These are phyloP conservation scores for Bradypodion pumilum DNA, from an alignment of 2,797 vertebrate species.

Conservation along the genomic window DNA sequence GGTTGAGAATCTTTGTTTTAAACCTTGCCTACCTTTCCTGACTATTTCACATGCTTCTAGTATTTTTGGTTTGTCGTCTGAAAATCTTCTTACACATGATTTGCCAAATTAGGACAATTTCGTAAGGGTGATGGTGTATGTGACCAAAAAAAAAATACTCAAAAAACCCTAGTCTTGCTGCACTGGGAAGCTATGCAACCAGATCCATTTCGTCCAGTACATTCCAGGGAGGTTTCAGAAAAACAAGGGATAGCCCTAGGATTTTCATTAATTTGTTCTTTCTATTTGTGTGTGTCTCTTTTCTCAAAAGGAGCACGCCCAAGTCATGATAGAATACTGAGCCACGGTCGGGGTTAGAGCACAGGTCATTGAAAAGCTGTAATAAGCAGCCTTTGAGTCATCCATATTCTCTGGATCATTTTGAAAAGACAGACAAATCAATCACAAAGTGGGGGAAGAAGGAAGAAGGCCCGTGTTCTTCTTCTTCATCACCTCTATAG, in stretches of 20 bases:
- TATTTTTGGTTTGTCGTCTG: not conserved
- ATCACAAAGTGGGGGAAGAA: not conserved
- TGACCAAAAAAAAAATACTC: not conserved
- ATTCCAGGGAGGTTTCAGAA: not conserved
- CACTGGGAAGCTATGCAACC: not conserved
- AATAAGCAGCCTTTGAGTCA: slow-evolving; percentile 56
- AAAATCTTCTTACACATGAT: not conserved
- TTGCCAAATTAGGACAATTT: not conserved
- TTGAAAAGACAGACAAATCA: slow-evolving; percentile 21
- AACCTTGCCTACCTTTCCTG: not conserved
- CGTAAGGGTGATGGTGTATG: not conserved
- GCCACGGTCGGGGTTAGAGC: slow-evolving; percentile 39
- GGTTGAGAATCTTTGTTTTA: too few relatives aligned
- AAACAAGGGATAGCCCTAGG: not conserved
- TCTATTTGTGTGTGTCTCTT: slow-evolving; percentile 4
- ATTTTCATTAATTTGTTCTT: slow-evolving; percentile 32
- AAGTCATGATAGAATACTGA: slow-evolving; percentile 38
- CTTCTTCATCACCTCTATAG: slow-evolving; percentile 41
- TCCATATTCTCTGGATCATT: slow-evolving; percentile 36
- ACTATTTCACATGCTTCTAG: not conserved
- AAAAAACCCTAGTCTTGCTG: not conserved
- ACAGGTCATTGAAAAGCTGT: slow-evolving; percentile 47
- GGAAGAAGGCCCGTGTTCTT: slow-evolving; percentile 11
- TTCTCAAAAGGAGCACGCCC: slow-evolving; percentile 2
- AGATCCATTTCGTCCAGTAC: not conserved